These are phyloP conservation scores for Zonitis immaculata DNA, from an alignment of 2,888 invertebrate genomes.

Conservation along the genomic window DNA sequence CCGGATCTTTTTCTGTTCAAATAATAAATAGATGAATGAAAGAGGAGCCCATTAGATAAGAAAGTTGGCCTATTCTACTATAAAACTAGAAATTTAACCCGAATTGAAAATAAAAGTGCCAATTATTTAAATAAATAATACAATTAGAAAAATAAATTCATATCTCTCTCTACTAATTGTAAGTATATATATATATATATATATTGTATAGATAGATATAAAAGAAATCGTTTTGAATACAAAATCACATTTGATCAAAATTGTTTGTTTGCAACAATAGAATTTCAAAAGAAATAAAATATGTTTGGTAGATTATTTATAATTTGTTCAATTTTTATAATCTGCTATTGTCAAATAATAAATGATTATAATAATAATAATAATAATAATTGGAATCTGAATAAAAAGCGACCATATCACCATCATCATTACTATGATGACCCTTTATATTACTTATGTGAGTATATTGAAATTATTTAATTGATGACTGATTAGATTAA, in stretches of 20 bases:
- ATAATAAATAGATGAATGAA: conserved; percentile 22
- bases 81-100: conserved; percentile 14
- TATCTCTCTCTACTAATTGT: too few relatives aligned
- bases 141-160: conserved; percentile 11
- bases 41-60: too few relatives aligned
- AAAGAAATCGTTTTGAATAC: not conserved
- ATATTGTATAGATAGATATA: too few relatives aligned
- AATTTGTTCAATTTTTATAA: conserved; percentile 15
- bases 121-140: conserved; percentile 18
- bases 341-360: conserved; percentile 6
- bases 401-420: conserved; percentile 10
- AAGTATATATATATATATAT: too few relatives aligned
- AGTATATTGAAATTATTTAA: conserved; percentile 9
- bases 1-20: conserved; percentile 53
- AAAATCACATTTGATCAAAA: not conserved
- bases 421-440: conserved; percentile 13
- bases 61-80: not conserved
- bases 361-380: not conserved
- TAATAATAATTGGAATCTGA: too few relatives aligned
- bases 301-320: conserved; percentile 23
- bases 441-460: conserved; percentile 19
- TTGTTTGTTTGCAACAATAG: not conserved
- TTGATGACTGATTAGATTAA: not conserved
- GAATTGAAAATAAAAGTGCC: conserved; percentile 26
- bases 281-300: too few relatives aligned